Percentiles rank a stretch among this genome's conserved stretches.
These are phyloP conservation scores for Spondyliosoma cantharus DNA, from an alignment of 2,797 vertebrate species.

Conservation along the genomic window DNA sequence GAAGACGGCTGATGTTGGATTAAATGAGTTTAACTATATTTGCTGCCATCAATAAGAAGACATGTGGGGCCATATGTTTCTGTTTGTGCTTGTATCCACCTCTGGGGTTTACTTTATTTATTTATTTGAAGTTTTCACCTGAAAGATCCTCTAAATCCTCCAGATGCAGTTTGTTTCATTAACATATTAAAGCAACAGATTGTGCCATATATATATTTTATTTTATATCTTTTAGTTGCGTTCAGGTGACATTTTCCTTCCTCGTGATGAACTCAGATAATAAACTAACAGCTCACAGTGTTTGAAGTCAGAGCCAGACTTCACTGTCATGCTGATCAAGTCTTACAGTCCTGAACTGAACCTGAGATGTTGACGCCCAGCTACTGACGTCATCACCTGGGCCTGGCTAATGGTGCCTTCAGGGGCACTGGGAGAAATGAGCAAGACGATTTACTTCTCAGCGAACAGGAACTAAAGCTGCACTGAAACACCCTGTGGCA, in stretches of 20 bases:
- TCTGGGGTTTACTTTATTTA: background rate
- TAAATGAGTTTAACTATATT: slow-evolving; percentile 7
- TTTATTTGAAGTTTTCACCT: background rate
- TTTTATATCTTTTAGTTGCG: background rate
- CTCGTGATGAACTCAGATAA: background rate
- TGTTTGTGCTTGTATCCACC: background rate
- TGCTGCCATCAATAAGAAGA: background rate
- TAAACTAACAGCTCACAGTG: too few relatives aligned
- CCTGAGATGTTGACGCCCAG: slow-evolving; percentile 32
- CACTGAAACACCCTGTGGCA: background rate
- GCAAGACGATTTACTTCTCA: background rate
- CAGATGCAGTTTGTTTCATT: background rate
- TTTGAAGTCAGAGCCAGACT: too few relatives aligned
- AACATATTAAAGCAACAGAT: background rate
- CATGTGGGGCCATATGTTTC: background rate
- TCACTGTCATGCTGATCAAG: background rate
- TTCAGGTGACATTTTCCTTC: background rate
- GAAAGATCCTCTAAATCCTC: background rate
- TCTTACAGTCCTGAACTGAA: slow-evolving; percentile 42
- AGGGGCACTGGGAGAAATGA: slow-evolving; percentile 3
- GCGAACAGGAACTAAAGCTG: background rate
- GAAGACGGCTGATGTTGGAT: background rate
- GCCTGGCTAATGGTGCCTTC: slow-evolving; percentile 58
- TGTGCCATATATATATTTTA: background rate
- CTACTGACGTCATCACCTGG: slow-evolving; percentile 62